These are phyloP conservation scores for Coremacera marginata DNA, from an alignment of 2,888 invertebrate species.

Conservation along the genomic window DNA sequence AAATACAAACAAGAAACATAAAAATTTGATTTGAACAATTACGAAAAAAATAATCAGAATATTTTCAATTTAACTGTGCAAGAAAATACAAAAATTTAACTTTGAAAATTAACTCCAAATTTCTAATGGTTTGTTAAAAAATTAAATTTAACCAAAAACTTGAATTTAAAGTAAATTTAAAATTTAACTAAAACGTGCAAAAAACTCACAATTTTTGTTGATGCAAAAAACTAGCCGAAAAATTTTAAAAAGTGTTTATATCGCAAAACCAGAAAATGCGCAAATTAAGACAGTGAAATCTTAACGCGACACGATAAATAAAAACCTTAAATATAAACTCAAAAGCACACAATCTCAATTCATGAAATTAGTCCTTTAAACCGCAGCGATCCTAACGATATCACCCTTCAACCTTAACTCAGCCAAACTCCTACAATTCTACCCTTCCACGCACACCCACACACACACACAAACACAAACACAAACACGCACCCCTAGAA, in stretches of 20 bases:
- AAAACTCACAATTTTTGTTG: too few species aligned
- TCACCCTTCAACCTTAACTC: neutral
- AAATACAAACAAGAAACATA: constrained; percentile 24
- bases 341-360: neutral
- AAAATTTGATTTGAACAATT: constrained; percentile 18
- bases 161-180: too few species aligned
- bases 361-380: neutral
- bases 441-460: neutral
- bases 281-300: neutral
- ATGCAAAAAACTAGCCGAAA: too few species aligned
- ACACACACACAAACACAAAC: constrained; percentile 23
- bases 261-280: neutral
- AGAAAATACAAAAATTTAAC: neutral
- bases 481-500: constrained; percentile 15
- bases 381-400: neutral
- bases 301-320: neutral
- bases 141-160: too few species aligned
- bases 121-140: too few species aligned
- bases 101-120: neutral
- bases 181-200: too few species aligned
- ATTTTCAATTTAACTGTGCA: too few species aligned
- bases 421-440: neutral
- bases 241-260: neutral
- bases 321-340: neutral
- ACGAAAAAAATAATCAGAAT: too few species aligned